Conservation (phyloP, 2,888 invertebrate species). For the Latrodectus hesperus region DNA sequence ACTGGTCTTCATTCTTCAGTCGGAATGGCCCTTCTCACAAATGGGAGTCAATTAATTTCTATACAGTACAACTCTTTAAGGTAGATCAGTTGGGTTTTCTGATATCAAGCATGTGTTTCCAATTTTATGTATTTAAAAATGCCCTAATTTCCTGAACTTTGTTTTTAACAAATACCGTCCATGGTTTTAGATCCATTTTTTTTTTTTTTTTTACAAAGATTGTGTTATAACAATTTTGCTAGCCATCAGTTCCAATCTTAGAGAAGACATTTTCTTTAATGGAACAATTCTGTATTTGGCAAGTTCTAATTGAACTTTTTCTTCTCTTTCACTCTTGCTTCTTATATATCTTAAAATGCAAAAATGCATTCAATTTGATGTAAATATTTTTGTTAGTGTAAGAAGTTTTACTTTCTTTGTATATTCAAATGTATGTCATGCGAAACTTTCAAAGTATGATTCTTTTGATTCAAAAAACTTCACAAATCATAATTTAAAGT, state of each 20-base stretch:
- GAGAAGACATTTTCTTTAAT: slow-evolving; percentile 2
- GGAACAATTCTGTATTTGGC: slow-evolving; percentile 6
- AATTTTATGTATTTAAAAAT: neutral
- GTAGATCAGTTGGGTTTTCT: neutral
- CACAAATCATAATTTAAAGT: too few relatives aligned
- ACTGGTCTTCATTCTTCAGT: slow-evolving; percentile 1
- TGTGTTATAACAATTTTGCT: neutral
- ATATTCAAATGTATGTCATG: too few relatives aligned
- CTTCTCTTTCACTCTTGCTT: neutral
- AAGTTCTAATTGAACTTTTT: neutral
- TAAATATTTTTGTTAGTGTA: neutral
- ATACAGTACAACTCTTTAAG: neutral
- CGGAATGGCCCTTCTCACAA: slow-evolving; percentile 2
- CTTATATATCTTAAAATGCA: neutral
- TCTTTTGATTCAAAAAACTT: too few relatives aligned
- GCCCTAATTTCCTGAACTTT: neutral
- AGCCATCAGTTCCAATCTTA: slow-evolving; percentile 1
- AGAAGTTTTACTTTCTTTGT: too few relatives aligned
- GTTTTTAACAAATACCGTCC: slow-evolving; percentile 7
- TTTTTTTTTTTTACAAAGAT: neutral
- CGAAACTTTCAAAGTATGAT: too few relatives aligned
- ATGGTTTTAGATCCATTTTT: neutral
- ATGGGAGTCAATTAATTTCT: slow-evolving; percentile 11
- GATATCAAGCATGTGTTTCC: neutral
- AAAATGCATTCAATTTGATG: neutral